Conservation (phyloP, 1,140 invertebrate species). For the Drosophila albomicans region DNA sequence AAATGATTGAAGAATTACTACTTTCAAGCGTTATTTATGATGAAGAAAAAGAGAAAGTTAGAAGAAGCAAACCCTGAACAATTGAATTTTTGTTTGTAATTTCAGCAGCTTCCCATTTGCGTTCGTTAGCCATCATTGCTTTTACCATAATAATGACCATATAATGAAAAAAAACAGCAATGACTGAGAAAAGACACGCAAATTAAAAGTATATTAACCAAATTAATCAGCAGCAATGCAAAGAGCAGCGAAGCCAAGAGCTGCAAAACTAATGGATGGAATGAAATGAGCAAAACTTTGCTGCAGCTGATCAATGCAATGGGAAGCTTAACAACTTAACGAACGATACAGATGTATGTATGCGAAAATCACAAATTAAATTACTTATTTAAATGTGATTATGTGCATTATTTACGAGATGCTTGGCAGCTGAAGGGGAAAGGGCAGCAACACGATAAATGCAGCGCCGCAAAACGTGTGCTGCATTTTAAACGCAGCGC, state of each 20-base stretch:
- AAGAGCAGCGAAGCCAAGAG: background rate
- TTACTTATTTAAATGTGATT: slow-evolving; percentile 82
- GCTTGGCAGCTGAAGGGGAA: slow-evolving; percentile 21
- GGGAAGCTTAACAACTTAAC: slow-evolving; percentile 57
- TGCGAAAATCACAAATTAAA: slow-evolving; percentile 81
- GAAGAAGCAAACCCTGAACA: no score
- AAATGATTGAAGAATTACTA: no score
- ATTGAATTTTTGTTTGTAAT: no score
- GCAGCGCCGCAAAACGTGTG: slow-evolving; percentile 73
- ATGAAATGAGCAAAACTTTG: background rate
- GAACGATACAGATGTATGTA: slow-evolving; percentile 39
- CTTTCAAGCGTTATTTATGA: no score
- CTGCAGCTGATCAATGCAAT: slow-evolving; percentile 1
- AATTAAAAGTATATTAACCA: background rate
- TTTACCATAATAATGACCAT: no score
- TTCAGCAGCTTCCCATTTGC: no score
- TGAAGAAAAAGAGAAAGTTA: no score
- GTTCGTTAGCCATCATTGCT: no score
- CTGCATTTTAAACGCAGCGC: slow-evolving; percentile 62
- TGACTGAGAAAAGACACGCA: background rate
- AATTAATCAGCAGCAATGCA: background rate
- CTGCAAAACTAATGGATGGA: background rate
- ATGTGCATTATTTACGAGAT: slow-evolving; percentile 76
- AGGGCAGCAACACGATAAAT: slow-evolving; percentile 57
- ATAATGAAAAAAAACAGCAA: background rate